A percentile compares a stretch with the other conserved stretches of the same genome.
These are phyloP conservation scores for Entelurus aequoreus DNA, from an alignment of 2,113 vertebrate species.

Conservation along the genomic window DNA sequence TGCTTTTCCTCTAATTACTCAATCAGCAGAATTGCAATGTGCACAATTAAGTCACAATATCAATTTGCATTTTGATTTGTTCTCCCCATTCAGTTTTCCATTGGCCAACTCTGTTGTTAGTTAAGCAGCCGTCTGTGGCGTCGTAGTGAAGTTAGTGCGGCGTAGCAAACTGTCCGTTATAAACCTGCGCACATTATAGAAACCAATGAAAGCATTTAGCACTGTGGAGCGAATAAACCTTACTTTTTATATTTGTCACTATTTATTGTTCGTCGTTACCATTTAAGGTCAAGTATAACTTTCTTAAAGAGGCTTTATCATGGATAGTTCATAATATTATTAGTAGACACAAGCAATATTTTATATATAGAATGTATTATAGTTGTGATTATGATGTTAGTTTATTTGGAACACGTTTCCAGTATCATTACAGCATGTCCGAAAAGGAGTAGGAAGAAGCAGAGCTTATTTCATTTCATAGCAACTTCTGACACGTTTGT, in stretches of 20 bases:
- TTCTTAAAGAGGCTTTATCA: no score
- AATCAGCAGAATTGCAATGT: constrained; percentile 16
- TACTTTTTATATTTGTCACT: not conserved
- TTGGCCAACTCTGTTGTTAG: constrained; percentile 18
- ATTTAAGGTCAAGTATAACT: no score
- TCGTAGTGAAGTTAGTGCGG: constrained; percentile 12
- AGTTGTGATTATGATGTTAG: no score
- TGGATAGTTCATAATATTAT: no score
- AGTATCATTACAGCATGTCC: no score
- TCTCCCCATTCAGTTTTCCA: constrained; percentile 29
- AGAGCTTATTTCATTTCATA: no score
- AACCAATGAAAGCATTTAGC: not conserved
- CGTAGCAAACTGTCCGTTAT: not conserved
- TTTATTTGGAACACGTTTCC: no score
- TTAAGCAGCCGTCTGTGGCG: constrained; percentile 9
- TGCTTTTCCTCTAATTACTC: constrained; percentile 27
- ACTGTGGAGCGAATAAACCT: not conserved
- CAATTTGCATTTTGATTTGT: constrained; percentile 38
- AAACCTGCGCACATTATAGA: constrained; percentile 4
- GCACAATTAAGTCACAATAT: constrained; percentile 14
- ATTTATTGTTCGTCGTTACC: no score
- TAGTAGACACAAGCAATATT: no score
- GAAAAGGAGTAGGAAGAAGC: no score
- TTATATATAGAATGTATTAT: no score
- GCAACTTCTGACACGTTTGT: no score